Base-by-base conservation (phyloP, 2,113 vertebrate species). In the Ascaphus truei region DNA sequence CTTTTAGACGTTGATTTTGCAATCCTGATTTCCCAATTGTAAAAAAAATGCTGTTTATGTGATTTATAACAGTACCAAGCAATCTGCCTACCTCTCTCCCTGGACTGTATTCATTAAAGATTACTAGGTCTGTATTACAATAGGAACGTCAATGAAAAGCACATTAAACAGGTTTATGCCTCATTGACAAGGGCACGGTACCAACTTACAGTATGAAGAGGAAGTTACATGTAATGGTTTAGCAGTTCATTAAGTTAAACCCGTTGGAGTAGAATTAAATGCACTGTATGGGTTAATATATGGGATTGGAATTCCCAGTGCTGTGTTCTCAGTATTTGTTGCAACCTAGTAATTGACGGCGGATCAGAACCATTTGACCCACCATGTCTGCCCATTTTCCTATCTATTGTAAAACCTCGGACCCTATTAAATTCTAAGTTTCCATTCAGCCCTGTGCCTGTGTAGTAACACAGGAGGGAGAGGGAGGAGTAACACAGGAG, bases 61-160 rank as follows among this genome's bases (percentile, higher is more conserved):
- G 58, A 61, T 61, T 61, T 61, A 61, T 61, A 27, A 23, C 22
- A 12, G 22, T 43, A 7, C 12, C 15, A 7, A 37, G 58, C 58
- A 29, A 43, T 60, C 36, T 43, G 18, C 26, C n/a, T 9, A n/a
- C 3, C 12, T 41, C 56, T 60, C 57, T 39, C 47, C 4, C 11
- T 27, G 57, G 57, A 60, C 36, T n/a, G 22, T 12, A 27, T 61
- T 61, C 36, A 43, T 41, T 60, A 60, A 36, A 36, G 20, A 25
- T 41, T 60, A 41, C 57, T 16, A 12, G 57, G 20, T 41, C 41
- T 60, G 23, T 41, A 43, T 61, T 61, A 43, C 58, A 43, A 61
- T 43, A 29, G 37, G n/a, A 61, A 26, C 41, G 58, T 41, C 58
- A 61, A 61, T 27, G 31, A 9, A 61, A 29, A 15, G 16, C 5